Percentiles rank a stretch among this genome's conserved stretches.
These are phyloP conservation scores for Venustoraphidia nigricollis DNA, from an alignment of 2,888 invertebrate species.

Conservation along the genomic window DNA sequence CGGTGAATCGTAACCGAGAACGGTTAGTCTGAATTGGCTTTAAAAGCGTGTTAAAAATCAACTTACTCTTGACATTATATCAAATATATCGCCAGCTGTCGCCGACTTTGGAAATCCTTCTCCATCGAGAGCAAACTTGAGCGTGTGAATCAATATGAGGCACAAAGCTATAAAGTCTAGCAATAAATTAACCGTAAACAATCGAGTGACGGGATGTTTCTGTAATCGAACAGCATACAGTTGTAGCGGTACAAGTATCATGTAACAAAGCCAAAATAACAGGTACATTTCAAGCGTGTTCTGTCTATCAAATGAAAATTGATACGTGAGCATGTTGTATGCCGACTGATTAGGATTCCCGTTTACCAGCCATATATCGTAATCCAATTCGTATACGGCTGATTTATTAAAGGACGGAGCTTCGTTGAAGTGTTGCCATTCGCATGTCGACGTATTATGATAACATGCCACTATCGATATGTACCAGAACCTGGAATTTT, in stretches of 20 bases:
- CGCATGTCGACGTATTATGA: conserved; percentile 60
- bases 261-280: conserved; percentile 73
- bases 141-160: conserved; percentile 74
- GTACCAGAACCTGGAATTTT: conserved; percentile 75
- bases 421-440: conserved; percentile 65
- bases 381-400: conserved; percentile 38
- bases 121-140: conserved; percentile 85
- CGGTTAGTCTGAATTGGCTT: too few relatives aligned
- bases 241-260: conserved; percentile 76
- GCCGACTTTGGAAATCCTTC: conserved; percentile 68
- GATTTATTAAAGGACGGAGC: conserved; percentile 7
- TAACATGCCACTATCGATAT: conserved; percentile 88
- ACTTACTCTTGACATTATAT: conserved; percentile 77
- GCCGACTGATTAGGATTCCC: conserved; percentile 82
- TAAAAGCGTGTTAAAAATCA: conserved; percentile 1
- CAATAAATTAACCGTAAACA: conserved; percentile 76
- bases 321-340: conserved; percentile 79
- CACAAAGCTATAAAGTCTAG: conserved; percentile 75
- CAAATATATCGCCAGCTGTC: conserved; percentile 81
- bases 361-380: conserved; percentile 93
- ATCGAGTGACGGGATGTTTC: conserved; percentile 77
- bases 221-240: conserved; percentile 80
- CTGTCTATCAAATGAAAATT: conserved; percentile 93
- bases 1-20: too few relatives aligned
- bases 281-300: conserved; percentile 84